Percentiles rank a stretch among this genome's conserved stretches.
Conservation (phyloP, 2,113 vertebrate species). For the Sinocyclocheilus maitianheensis region DNA sequence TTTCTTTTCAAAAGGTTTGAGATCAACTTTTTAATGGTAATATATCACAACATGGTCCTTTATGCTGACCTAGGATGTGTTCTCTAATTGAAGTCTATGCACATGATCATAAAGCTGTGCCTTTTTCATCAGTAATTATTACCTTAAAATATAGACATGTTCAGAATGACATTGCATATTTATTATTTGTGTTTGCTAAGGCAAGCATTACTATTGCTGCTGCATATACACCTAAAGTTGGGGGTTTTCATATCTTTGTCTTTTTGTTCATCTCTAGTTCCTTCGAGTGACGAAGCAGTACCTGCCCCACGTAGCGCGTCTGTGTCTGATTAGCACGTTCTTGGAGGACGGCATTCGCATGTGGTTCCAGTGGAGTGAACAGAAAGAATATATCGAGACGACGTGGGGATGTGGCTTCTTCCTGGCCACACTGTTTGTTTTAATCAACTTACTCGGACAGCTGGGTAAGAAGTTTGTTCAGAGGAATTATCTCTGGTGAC, state of each 20-base stretch:
- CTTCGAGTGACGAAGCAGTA: conserved; percentile 89
- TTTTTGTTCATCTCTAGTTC: conserved; percentile 72
- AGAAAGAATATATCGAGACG: conserved; percentile 88
- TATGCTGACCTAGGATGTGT: neutral
- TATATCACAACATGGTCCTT: neutral
- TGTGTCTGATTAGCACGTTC: conserved; percentile 94
- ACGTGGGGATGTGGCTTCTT: conserved; percentile 87
- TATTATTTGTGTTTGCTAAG: neutral
- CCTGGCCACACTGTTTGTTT: conserved; percentile 85
- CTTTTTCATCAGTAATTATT: neutral
- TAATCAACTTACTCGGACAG: conserved; percentile 89
- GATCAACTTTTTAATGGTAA: neutral
- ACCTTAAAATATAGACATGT: neutral
- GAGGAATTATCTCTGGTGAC: neutral
- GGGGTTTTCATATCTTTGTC: neutral
- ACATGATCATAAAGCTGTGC: neutral
- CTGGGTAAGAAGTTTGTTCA: conserved; percentile 75
- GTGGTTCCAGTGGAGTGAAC: conserved; percentile 93
- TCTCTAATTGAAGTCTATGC: neutral
- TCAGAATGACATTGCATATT: neutral
- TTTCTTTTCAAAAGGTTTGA: no score
- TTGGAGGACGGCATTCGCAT: conserved; percentile 91
- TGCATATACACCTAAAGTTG: neutral
- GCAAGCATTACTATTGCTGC: no score
- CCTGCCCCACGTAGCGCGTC: conserved; percentile 86